Evolutionary conservation across 2,888 invertebrate species (phyloP), one percentile per base, ranked within the genome.

Genomic region (Euzophera pinguis): DNA sequence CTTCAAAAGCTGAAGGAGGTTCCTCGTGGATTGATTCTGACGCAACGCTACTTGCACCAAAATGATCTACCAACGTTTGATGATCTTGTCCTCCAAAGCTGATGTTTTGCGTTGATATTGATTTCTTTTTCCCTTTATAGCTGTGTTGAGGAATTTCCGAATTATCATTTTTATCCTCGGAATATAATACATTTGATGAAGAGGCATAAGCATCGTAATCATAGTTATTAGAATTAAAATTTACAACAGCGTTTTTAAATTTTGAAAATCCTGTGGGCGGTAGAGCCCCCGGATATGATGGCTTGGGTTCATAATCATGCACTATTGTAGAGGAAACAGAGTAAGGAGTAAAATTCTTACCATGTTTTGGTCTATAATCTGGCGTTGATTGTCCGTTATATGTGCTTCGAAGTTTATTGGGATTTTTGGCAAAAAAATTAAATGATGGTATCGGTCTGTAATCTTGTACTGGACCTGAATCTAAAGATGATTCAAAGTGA

Each of bases 91-190:
- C 81, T 9, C 85, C 86, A 63, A 90, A 88, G 53, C 73, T 84
- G 39, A 90, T 80, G 55, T 86, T 89, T 65, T 90, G 90, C 0
- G 82, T 83, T 1, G 90, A 90, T 57, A 87, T 69, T 0, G 90
- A 87, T 60, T 89, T 90, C 55, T 85, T 86, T 63, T 76, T 81
- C 6, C 75, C 75, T 57, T 72, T 85, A 56, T 75, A 75, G 9
- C 60, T 62, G 41, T 71, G 70, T 52, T 57, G 64, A 35, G 65
- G 58, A 58, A 65, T 61, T 14, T 61, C 59, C 1, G 69, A 57
- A 38, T 71, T 71, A 35, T 76, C 69, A 29, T 71, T 72, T 63
- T 75, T 77, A 42, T 76, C 71, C 53, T 78, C 79, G 7, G 81
- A 62, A 1, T 69, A 58, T 54, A 73, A 79, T 22, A 77, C 55